Conservation (phyloP, 2,797 vertebrate species). For the Aphelocoma californica region DNA sequence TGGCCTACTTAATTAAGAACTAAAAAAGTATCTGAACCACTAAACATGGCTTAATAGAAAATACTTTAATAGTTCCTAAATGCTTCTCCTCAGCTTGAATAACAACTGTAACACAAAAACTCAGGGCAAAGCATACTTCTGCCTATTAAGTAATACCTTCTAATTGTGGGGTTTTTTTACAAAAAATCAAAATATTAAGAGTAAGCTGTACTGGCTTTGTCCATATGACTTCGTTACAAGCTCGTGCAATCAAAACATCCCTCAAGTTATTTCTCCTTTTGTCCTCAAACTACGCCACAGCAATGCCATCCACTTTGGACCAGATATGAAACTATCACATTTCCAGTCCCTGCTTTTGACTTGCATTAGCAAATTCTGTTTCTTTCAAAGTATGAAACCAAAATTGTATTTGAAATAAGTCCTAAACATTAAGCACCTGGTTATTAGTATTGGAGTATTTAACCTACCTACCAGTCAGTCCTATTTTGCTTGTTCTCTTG, state of each 20-base stretch:
- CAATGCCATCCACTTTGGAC: not conserved
- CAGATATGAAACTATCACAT: not conserved
- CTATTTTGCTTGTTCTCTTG: not conserved
- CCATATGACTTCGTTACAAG: not conserved
- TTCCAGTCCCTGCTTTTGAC: not conserved
- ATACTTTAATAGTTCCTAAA: not conserved
- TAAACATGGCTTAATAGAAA: not conserved
- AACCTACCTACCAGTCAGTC: not conserved
- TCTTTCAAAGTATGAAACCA: not conserved
- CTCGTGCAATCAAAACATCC: not conserved
- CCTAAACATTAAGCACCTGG: not conserved
- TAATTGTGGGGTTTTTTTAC: not conserved
- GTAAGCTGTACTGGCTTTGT: not conserved
- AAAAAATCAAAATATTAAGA: not conserved
- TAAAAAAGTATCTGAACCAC: not conserved
- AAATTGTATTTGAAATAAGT: not conserved
- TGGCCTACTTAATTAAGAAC: not conserved
- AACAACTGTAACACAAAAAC: not conserved
- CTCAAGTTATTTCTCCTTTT: not conserved
- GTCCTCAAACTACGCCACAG: not conserved
- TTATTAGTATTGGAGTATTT: not conserved
- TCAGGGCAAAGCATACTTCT: not conserved
- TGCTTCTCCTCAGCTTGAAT: not conserved
- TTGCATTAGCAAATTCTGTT: not conserved
- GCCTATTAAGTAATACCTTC: not conserved